Evolutionary conservation across 2,113 vertebrate species (phyloP).

Genomic region (Amazona vittata): DNA sequence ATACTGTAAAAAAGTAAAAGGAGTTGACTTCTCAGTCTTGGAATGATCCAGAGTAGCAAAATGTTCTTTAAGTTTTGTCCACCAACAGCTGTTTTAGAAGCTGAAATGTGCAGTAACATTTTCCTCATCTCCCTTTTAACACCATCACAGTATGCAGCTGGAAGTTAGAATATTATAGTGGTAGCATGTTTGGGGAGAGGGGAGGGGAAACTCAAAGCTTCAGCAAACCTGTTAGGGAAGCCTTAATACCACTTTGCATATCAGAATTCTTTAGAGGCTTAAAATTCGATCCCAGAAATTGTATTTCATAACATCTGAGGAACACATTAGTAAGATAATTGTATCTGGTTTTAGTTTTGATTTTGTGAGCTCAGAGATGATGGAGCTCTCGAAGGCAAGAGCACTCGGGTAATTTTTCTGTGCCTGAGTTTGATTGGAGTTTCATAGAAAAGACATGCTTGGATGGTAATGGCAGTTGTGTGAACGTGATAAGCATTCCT

Average conservation of each 20-base stretch:
- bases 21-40: background rate
- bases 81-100: background rate
- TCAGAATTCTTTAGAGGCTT: background rate
- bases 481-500: background rate
- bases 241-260: background rate
- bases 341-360: background rate
- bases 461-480: background rate
- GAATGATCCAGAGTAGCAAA: background rate
- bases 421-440: background rate
- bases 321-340: constrained; percentile 1
- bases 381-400: background rate
- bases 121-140: background rate
- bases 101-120: background rate
- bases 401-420: background rate
- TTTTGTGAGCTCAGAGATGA: background rate
- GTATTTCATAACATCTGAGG: constrained; percentile 17
- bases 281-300: background rate
- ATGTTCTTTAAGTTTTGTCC: background rate
- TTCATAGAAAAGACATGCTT: background rate
- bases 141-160: background rate
- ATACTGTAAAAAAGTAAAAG: background rate
- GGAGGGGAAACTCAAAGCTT: background rate
- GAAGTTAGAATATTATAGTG: background rate
- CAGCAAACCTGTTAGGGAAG: background rate
- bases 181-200: background rate